Conservation (phyloP, 2,797 vertebrate species). For the Hyperoplus immaculatus region DNA sequence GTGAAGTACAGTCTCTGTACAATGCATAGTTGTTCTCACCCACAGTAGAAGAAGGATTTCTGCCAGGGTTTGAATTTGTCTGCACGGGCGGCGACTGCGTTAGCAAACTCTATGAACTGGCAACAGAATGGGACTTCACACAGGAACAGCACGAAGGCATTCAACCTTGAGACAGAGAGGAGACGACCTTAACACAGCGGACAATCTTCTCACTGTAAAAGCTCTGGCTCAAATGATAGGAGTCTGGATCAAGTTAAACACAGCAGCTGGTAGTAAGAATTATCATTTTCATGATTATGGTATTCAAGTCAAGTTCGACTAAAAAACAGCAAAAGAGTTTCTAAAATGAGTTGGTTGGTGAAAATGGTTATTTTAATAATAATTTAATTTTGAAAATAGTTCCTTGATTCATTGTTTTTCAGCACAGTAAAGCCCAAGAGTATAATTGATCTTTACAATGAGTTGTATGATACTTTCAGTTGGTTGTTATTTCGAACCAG, state of each 20-base stretch:
- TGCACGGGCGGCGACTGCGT: conserved; percentile 86
- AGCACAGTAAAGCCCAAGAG: not conserved
- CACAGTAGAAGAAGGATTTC: conserved; percentile 95
- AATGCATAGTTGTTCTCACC: conserved; percentile 83
- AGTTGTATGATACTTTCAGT: not conserved
- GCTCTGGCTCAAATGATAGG: not conserved
- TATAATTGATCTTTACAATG: not conserved
- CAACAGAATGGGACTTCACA: conserved; percentile 98
- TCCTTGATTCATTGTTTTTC: not conserved
- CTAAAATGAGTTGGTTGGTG: not conserved
- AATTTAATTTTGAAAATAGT: not conserved
- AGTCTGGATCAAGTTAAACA: conserved; percentile 8
- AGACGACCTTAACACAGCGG: conserved; percentile 46
- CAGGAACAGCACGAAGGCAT: conserved; percentile 93
- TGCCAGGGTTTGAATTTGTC: conserved; percentile 95
- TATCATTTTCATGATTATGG: not conserved
- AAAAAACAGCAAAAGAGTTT: not conserved
- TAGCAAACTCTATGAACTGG: conserved; percentile 97
- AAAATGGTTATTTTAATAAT: not conserved
- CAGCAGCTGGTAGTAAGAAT: not conserved
- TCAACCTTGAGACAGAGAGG: conserved; percentile 87
- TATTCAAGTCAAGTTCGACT: not conserved
- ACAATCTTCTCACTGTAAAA: conserved; percentile 23
- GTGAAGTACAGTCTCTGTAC: conserved; percentile 1
- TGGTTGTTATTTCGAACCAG: not conserved